A percentile compares a stretch with the other conserved stretches of the same genome.
Evolutionary conservation across 2,797 vertebrate genomes (phyloP).

Genomic region (Mormyrus proboscirostris): DNA sequence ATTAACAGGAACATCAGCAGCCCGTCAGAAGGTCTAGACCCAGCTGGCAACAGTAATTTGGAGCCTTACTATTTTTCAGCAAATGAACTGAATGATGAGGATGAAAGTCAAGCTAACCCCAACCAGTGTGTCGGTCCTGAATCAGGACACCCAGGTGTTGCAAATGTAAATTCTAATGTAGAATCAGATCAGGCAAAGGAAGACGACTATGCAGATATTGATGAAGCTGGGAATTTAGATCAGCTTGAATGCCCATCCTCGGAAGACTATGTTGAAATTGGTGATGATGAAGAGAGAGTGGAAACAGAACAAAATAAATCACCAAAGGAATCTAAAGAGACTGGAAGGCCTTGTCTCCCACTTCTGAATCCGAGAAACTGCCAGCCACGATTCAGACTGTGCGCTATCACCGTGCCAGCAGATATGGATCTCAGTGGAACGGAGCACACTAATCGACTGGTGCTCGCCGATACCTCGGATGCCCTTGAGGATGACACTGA

Average conservation of each 20-base stretch:
- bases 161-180: constrained; percentile 23
- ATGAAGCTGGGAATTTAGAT: constrained; percentile 46
- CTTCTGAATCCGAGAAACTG: constrained; percentile 52
- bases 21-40: constrained; percentile 36
- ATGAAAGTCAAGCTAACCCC: constrained; percentile 45
- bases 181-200: constrained; percentile 36
- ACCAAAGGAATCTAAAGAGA: constrained; percentile 57
- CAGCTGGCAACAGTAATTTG: constrained; percentile 41
- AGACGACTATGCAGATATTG: constrained; percentile 65
- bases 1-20: constrained; percentile 46
- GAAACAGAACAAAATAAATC: constrained; percentile 56
- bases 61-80: constrained; percentile 64
- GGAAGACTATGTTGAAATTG: constrained; percentile 71
- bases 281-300: constrained; percentile 60
- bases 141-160: not conserved
- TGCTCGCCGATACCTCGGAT: constrained; percentile 69
- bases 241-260: constrained; percentile 60
- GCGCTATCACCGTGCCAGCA: constrained; percentile 68
- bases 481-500: constrained; percentile 73
- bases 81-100: constrained; percentile 56
- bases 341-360: constrained; percentile 47
- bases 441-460: constrained; percentile 67
- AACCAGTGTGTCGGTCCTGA: constrained; percentile 38
- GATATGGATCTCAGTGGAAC: constrained; percentile 62
- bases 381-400: constrained; percentile 66